Percentiles rank a stretch among this genome's conserved stretches.
These are phyloP conservation scores for Frieseomelitta varia DNA, from an alignment of 1,140 invertebrate genomes.

Conservation along the genomic window DNA sequence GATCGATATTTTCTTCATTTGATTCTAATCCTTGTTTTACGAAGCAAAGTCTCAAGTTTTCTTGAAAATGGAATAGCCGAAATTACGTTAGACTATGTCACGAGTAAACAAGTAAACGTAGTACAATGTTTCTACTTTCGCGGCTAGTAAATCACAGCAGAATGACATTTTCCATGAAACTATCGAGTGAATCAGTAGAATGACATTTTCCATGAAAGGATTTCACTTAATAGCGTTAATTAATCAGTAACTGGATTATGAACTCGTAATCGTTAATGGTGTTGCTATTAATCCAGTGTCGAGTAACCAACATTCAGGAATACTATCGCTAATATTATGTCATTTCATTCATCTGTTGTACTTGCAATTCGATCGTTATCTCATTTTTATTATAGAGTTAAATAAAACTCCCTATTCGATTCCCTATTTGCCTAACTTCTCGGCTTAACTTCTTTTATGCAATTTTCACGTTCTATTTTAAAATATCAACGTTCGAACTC, in stretches of 20 bases:
- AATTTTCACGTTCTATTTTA: neutral
- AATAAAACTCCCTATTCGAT: neutral
- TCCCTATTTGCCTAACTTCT: neutral
- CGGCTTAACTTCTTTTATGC: neutral
- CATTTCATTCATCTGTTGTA: neutral
- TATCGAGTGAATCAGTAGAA: no score
- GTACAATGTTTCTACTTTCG: neutral
- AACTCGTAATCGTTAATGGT: neutral
- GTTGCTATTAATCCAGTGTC: neutral
- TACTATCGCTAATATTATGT: neutral
- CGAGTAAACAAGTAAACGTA: neutral
- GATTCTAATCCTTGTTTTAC: neutral
- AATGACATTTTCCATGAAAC: neutral
- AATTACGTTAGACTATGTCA: neutral
- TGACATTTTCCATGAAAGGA: neutral
- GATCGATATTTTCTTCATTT: neutral
- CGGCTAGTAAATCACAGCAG: neutral
- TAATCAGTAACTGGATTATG: neutral
- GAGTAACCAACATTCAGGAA: neutral
- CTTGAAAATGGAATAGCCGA: neutral
- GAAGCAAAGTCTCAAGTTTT: no score
- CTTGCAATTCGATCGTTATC: neutral
- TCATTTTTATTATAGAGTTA: neutral
- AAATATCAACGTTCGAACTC: neutral
- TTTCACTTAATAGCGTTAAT: neutral